Percentiles rank a stretch among this genome's conserved stretches.
phyloP scores from a whole-genome alignment of 2,113 vertebrate species.

The Danionella cerebrum region DNA sequence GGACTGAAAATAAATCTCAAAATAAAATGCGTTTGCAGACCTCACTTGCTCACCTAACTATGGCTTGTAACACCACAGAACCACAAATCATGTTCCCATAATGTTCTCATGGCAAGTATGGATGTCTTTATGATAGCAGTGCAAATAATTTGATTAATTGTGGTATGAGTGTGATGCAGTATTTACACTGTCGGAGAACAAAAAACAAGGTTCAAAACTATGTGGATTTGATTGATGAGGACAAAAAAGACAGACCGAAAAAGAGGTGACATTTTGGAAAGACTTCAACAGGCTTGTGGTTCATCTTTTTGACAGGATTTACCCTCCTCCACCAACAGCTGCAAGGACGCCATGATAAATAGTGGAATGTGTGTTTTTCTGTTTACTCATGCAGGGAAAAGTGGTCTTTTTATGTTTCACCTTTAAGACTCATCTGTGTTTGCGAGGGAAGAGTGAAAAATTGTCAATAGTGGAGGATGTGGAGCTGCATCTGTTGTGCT shows the following conservation, averaged over 20 bases:
- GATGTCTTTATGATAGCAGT: background rate
- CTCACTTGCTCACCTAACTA: conserved; percentile 2
- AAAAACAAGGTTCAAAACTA: background rate
- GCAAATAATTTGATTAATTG: background rate
- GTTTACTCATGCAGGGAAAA: background rate
- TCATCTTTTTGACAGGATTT: background rate
- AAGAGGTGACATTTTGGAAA: background rate
- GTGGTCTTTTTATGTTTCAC: background rate
- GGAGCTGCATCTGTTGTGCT: background rate
- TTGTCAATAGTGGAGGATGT: background rate
- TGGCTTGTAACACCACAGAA: background rate
- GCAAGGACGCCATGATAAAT: background rate
- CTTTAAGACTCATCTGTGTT: background rate
- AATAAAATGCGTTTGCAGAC: conserved; percentile 27
- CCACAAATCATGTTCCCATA: background rate
- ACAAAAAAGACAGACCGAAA: background rate
- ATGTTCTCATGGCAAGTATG: background rate
- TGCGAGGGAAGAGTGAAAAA: background rate
- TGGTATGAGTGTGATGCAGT: background rate
- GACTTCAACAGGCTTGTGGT: background rate
- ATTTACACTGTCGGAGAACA: background rate
- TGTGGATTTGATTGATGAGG: background rate
- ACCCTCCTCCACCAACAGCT: background rate
- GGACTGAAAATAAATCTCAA: conserved; percentile 32
- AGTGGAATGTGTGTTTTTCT: background rate